Base-by-base conservation (phyloP, 1,140 invertebrate genomes). In the Probaryconus sp. region DNA sequence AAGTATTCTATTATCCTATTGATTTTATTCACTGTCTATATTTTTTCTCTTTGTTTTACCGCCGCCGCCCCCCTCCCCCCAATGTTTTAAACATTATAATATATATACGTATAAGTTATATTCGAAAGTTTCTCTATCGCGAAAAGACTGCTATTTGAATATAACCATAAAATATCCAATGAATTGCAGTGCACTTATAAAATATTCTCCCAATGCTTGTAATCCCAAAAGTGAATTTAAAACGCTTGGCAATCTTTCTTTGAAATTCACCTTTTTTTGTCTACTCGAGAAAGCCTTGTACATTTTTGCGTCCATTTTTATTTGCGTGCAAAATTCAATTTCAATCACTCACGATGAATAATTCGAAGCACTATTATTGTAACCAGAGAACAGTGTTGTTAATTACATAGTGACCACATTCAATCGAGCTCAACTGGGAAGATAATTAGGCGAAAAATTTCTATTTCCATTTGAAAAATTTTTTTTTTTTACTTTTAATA, bases 341-440 rank as follows among this genome's bases (percentile, higher is more conserved):
- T 55, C 40, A 55, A 65, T 65, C 61, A 45, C 33, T 31, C 31
- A 47, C 47, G 48, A 55, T 65, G 50, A 55, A 65, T 65, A 65
- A 65, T 65, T 53, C 48, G n/a, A 38, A 11, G 40, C 30, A 21
- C 38, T 55, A 65, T 65, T 55, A 48, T 65, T 65, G 61, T 47
- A 65, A 55, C 50, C 37, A 26, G 40, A 38, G 24, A 65, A 47
- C 61, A n/a, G 61, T 38, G 42, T 55, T 31, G 50, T 50, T 55
- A 65, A 65, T 65, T 65, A 65, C 42, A 55, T 42, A 48, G 48
- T 65, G 61, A 65, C 61, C 61, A 31, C 50, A 65, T 48, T 55
- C 31, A 48, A 65, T 65, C 50, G 50, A 55, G 55, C 31, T 53
- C 31, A 47, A 55, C 55, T 55, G n/a, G n/a, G n/a, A n/a, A n/a